Evolutionary conservation across 1,140 invertebrate species (phyloP).

Genomic region (Liolophura sinensis): DNA sequence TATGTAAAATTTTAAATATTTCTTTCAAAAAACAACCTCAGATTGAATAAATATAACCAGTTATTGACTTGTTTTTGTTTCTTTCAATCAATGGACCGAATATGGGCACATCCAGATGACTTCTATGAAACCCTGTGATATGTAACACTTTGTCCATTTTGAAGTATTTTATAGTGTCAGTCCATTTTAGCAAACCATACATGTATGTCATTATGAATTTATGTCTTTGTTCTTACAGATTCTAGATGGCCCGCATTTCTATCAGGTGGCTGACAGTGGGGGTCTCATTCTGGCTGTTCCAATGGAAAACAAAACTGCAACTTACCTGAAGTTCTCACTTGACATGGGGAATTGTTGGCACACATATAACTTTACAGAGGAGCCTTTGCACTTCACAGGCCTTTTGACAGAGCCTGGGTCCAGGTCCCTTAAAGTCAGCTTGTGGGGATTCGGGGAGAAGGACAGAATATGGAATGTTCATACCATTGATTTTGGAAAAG

Average conservation of each 20-base stretch:
- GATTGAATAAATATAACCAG: too few relatives aligned
- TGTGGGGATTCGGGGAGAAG: constrained; percentile 67
- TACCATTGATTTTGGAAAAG: constrained; percentile 46
- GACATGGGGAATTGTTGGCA: constrained; percentile 57
- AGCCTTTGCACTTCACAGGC: constrained; percentile 86
- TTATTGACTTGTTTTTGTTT: too few relatives aligned
- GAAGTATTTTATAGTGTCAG: background rate
- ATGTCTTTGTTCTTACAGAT: constrained; percentile 30
- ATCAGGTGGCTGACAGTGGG: constrained; percentile 56
- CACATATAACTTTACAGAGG: constrained; percentile 48
- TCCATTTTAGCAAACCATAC: too few relatives aligned
- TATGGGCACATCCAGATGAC: too few relatives aligned
- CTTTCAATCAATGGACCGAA: too few relatives aligned
- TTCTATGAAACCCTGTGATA: too few relatives aligned
- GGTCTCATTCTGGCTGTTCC: constrained; percentile 55
- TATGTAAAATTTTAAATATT: too few relatives aligned
- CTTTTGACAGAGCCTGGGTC: constrained; percentile 62
- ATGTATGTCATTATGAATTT: background rate
- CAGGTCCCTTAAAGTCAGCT: constrained; percentile 71
- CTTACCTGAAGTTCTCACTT: constrained; percentile 63
- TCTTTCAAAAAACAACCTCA: too few relatives aligned
- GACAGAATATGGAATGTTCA: constrained; percentile 44
- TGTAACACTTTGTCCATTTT: too few relatives aligned
- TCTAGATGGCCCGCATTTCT: constrained; percentile 52
- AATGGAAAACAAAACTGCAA: constrained; percentile 77